Base-by-base conservation (phyloP, 2,797 vertebrate genomes). In the Channa striata region DNA sequence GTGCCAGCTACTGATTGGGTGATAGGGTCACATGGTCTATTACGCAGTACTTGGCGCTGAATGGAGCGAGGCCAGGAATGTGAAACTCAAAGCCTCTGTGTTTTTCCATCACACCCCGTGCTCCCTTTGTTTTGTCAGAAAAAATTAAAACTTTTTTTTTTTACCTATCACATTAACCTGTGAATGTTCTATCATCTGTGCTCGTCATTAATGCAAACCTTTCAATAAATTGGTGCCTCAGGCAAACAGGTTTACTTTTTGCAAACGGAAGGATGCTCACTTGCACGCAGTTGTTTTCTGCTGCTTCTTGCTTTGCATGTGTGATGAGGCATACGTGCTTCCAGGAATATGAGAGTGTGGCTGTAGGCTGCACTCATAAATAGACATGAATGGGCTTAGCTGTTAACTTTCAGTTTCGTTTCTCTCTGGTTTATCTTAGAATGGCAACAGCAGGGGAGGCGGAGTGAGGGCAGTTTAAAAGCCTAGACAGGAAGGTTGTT, bases 381-480 rank as follows among this genome's bases (percentile, higher is more conserved):
- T 19, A 20, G 30, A 17, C 1, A 11, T 43, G 25, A 25, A 44
- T 44, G 6, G 53, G 25, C 17, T 4, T n/a, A 23, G 10, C 3
- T 4, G 42, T 61, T 8, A 30, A 47, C 72, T 88, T 90, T 91
- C 83, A 65, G 54, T 91, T 91, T 90, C 73, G 0, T 86, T 91
- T 91, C 86, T 85, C 33, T 25, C 1, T 16, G 1, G 1, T 1
- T 73, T 52, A 8, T 21, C 69, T 43, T 9, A 52, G 52, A 80
- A 61, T 21, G 58, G 70, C 76, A 77, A 17, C 23, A 62, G 39
- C 1, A 25, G 47, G 12, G 3, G 16, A 23, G 16, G 4, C 11
- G 46, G 4, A 23, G 53, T 36, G 39, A 14, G 37, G 12, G 25
- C 17, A 9, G 13, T 82, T 66, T 62, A 82, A 58, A 74, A 78